Evolutionary conservation across 2,113 vertebrate genomes (phyloP).

Genomic region (Aphelocoma coerulescens): DNA sequence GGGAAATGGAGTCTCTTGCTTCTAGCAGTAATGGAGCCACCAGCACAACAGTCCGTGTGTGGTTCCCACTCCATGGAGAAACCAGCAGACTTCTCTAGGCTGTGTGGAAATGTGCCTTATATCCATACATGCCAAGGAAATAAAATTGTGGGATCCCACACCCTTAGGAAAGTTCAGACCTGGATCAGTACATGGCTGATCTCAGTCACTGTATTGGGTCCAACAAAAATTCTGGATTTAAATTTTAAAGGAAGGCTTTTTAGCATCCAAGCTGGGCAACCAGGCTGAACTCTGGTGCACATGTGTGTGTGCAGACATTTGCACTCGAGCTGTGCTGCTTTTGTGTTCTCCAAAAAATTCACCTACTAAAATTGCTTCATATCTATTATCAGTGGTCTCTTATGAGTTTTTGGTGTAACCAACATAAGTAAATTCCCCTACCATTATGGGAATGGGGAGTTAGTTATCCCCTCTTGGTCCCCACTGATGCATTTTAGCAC

Average conservation of each 20-base stretch:
- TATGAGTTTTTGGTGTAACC: background rate
- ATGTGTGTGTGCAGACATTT: background rate
- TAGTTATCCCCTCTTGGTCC: background rate
- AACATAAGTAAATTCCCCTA: background rate
- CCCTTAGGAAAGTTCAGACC: background rate
- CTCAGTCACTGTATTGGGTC: constrained; percentile 4
- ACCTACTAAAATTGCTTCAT: background rate
- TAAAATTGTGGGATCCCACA: background rate
- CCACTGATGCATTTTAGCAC: background rate
- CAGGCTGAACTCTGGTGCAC: background rate
- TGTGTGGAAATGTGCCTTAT: background rate
- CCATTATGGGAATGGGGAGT: background rate
- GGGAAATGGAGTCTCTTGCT: background rate
- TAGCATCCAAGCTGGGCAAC: background rate
- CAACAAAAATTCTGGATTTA: constrained; percentile 20
- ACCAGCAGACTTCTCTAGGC: background rate
- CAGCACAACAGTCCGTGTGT: background rate
- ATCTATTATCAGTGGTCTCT: background rate
- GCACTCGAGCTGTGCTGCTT: background rate
- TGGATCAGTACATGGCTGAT: background rate
- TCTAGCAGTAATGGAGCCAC: background rate
- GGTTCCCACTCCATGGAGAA: background rate
- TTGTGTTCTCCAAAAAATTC: background rate
- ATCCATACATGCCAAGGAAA: background rate
- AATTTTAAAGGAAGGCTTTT: background rate